A percentile compares a stretch with the other conserved stretches of the same genome.
Evolutionary conservation across 2,888 invertebrate species (phyloP).

Genomic region (Spialia ferax): DNA sequence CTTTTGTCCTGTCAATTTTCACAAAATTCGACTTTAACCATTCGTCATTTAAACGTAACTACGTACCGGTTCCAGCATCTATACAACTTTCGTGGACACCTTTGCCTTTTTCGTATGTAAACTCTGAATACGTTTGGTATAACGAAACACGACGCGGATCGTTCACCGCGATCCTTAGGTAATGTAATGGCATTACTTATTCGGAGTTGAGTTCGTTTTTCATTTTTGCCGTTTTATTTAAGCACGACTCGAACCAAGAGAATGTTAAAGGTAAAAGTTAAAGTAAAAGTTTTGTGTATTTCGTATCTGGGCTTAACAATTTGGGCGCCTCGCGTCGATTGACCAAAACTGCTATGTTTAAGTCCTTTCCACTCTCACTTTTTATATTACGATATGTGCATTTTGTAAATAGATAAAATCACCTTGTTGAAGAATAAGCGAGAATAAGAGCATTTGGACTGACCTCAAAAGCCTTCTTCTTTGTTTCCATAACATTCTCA

Average conservation of each 20-base stretch:
- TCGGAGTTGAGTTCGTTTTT: conserved; percentile 20
- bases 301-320: neutral
- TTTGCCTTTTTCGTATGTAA: conserved; percentile 9
- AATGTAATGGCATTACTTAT: conserved; percentile 15
- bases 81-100: conserved; percentile 5
- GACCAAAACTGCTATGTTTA: neutral
- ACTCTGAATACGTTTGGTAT: conserved; percentile 8
- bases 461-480: too few relatives aligned
- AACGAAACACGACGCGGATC: conserved; percentile 6
- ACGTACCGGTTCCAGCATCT: neutral
- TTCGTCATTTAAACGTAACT: neutral
- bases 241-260: conserved; percentile 13
- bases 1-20: neutral
- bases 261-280: conserved; percentile 10
- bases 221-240: conserved; percentile 22
- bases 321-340: neutral
- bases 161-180: conserved; percentile 11
- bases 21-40: neutral
- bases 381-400: neutral
- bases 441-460: too few relatives aligned
- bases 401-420: too few relatives aligned
- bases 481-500: too few relatives aligned
- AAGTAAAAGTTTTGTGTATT: neutral
- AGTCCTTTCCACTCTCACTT: neutral
- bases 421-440: too few relatives aligned